Conservation (phyloP, 1,140 invertebrate genomes). For the Popillia japonica region DNA sequence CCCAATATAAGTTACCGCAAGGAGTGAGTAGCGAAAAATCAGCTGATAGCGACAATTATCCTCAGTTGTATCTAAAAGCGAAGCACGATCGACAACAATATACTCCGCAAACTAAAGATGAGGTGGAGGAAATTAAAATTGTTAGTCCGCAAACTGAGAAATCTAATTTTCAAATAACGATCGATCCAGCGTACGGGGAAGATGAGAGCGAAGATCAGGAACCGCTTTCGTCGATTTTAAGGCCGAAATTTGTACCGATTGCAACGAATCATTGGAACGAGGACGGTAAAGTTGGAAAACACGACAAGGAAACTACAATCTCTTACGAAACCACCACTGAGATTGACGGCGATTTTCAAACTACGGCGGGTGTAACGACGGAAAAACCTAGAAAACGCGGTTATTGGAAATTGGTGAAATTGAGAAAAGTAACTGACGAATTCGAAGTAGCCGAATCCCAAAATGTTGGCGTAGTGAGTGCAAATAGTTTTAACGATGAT, state of each 20-base stretch:
- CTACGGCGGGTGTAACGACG: constrained; percentile 45
- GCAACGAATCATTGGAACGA: constrained; percentile 43
- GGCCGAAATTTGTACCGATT: constrained; percentile 46
- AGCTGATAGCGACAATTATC: constrained; percentile 56
- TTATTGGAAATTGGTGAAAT: constrained; percentile 70
- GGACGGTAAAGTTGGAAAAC: constrained; percentile 24
- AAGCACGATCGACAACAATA: constrained; percentile 28
- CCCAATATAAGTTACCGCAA: constrained; percentile 53
- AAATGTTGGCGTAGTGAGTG: constrained; percentile 53
- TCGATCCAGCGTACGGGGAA: constrained; percentile 47
- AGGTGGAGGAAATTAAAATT: constrained; percentile 33
- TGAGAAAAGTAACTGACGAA: constrained; percentile 66
- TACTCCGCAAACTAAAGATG: not conserved
- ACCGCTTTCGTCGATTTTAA: constrained; percentile 52
- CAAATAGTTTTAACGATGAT: constrained; percentile 38
- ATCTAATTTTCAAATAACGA: constrained; percentile 56
- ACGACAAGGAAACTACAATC: not conserved
- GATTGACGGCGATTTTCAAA: constrained; percentile 9
- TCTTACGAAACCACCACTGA: not conserved
- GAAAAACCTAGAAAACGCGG: constrained; percentile 60
- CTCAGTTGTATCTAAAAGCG: constrained; percentile 49
- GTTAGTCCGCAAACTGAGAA: constrained; percentile 31
- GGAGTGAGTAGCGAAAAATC: constrained; percentile 44
- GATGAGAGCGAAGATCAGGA: constrained; percentile 53
- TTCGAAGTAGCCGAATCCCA: constrained; percentile 77